These are phyloP conservation scores for Myotis yumanensis DNA, from an alignment of 2,113 vertebrate species.

Conservation along the genomic window DNA sequence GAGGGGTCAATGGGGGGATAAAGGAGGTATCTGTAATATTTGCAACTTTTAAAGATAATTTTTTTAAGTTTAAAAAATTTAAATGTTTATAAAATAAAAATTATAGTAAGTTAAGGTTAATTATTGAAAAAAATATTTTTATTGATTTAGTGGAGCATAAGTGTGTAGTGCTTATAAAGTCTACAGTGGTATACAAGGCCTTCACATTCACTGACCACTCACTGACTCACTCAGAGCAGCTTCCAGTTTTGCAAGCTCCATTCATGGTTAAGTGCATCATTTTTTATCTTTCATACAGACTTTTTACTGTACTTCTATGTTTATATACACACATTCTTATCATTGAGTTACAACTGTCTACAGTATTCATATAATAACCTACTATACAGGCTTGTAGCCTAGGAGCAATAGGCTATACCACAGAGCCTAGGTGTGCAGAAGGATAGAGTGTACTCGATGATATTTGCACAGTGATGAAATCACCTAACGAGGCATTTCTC, in stretches of 20 bases:
- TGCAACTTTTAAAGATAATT: no score
- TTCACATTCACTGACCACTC: no score
- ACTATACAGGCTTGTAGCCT: neutral
- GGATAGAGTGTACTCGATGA: neutral
- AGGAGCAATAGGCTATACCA: neutral
- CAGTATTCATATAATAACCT: neutral
- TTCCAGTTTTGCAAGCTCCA: neutral
- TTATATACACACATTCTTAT: neutral
- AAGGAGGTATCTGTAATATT: no score
- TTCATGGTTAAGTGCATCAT: neutral
- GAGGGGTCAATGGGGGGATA: no score
- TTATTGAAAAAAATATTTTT: neutral
- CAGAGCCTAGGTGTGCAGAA: neutral
- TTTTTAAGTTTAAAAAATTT: neutral
- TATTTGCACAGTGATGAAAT: neutral
- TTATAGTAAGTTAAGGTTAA: neutral
- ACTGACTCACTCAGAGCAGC: neutral
- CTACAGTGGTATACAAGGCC: neutral
- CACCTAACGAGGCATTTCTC: neutral
- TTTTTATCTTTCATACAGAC: neutral
- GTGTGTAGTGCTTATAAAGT: neutral
- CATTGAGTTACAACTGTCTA: neutral
- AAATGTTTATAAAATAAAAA: neutral
- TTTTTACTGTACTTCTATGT: neutral
- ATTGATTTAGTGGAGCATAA: neutral